A percentile compares a stretch with the other conserved stretches of the same genome.
Conservation (phyloP, 64 coral and sea anemone species). For the Platygyra sinensis region DNA sequence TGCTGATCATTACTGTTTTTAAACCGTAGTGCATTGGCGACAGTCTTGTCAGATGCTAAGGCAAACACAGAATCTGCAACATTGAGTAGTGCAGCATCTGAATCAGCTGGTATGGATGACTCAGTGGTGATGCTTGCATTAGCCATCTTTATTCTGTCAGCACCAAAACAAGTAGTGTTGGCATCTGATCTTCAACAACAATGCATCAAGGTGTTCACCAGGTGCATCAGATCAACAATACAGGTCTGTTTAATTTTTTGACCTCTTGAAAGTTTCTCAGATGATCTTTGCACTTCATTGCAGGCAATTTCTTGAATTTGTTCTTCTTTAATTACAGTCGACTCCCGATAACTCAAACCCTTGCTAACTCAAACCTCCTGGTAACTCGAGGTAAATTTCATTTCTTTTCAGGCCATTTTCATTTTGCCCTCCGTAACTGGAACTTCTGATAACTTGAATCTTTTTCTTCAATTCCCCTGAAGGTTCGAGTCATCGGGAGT, state of each 20-base stretch:
- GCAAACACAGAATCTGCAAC: conserved; percentile 14
- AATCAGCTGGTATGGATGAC: conserved; percentile 64
- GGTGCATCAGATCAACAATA: conserved; percentile 68
- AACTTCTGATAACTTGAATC: too few species aligned
- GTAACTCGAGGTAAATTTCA: too few species aligned
- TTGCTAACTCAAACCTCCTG: too few species aligned
- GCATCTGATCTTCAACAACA: conserved; percentile 75
- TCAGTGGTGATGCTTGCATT: conserved; percentile 81
- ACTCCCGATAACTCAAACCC: too few species aligned
- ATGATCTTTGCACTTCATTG: too few species aligned
- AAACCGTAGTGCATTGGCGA: conserved; percentile 69
- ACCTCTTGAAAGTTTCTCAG: not conserved
- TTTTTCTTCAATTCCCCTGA: too few species aligned
- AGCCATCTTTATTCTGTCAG: conserved; percentile 89
- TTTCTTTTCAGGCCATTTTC: too few species aligned
- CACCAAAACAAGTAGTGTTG: conserved; percentile 81
- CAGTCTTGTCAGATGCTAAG: conserved; percentile 67
- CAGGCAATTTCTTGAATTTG: too few species aligned
- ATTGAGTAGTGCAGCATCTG: not conserved
- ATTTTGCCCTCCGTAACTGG: too few species aligned
- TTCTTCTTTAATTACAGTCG: too few species aligned
- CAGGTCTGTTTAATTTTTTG: conserved; percentile 26
- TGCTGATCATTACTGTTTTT: not conserved
- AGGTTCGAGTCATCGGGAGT: too few species aligned
- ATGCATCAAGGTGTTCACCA: conserved; percentile 81